Evolutionary conservation across 2,888 invertebrate species (phyloP).

Genomic region (Campaea margaritaria): DNA sequence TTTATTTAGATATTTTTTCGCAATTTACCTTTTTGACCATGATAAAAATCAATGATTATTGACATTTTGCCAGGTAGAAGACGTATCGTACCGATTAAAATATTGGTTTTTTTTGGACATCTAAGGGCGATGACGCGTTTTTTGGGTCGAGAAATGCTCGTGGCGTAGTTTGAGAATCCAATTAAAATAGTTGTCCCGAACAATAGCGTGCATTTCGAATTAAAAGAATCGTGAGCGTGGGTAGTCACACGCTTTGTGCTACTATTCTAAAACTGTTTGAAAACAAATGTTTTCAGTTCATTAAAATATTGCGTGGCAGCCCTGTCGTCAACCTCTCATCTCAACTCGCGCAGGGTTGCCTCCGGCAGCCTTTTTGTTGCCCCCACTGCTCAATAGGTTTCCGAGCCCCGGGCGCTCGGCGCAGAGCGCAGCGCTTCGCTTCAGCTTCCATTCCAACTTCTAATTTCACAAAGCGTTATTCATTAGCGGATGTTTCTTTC

Average conservation of each 20-base stretch:
- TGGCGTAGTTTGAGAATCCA: not conserved
- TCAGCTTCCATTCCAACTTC: constrained; percentile 15
- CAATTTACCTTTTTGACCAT: too few relatives aligned
- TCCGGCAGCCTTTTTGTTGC: constrained; percentile 41
- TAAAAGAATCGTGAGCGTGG: too few relatives aligned
- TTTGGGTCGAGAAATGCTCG: too few relatives aligned
- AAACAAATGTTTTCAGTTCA: constrained; percentile 1
- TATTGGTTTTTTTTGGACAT: too few relatives aligned
- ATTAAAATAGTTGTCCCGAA: constrained; percentile 18
- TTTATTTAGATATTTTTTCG: too few relatives aligned
- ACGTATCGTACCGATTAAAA: too few relatives aligned
- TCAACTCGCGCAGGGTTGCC: constrained; percentile 31
- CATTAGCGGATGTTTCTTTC: constrained; percentile 27
- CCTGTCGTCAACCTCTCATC: constrained; percentile 15
- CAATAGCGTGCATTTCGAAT: not conserved
- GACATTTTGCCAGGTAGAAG: too few relatives aligned
- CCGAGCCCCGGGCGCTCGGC: constrained; percentile 42
- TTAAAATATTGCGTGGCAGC: constrained; percentile 16
- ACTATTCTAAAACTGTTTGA: not conserved
- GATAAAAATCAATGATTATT: too few relatives aligned
- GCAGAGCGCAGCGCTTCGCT: not conserved
- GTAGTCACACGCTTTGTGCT: too few relatives aligned
- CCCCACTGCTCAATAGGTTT: constrained; percentile 48
- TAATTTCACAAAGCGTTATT: constrained; percentile 35
- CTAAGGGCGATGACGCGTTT: too few relatives aligned